These are phyloP conservation scores for Eremophila alpestris DNA, from an alignment of 2,797 vertebrate species.

Conservation along the genomic window DNA sequence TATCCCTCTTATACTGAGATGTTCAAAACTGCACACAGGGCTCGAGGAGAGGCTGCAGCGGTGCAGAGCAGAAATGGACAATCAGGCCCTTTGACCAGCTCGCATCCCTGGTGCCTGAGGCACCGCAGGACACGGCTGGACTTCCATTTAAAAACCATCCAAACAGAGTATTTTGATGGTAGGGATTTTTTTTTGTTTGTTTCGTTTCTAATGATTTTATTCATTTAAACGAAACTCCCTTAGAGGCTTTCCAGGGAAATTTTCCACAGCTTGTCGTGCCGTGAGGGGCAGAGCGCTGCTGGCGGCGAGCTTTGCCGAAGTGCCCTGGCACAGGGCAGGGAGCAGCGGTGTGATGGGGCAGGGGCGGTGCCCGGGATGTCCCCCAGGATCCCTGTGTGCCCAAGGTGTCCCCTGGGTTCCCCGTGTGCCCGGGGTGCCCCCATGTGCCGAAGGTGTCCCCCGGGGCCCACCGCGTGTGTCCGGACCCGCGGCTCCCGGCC, in stretches of 20 bases:
- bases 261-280: rapidly evolving
- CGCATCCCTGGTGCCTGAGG: background rate
- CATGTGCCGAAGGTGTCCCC: background rate
- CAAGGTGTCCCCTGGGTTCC: too few relatives aligned
- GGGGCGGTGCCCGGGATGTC: background rate
- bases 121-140: too few relatives aligned
- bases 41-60: background rate
- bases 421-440: too few relatives aligned
- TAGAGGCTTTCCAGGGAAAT: background rate
- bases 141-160: background rate
- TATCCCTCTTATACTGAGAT: rapidly evolving
- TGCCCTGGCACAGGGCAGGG: rapidly evolving
- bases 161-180: rapidly evolving
- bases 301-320: background rate
- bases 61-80: background rate
- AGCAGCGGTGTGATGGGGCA: rapidly evolving
- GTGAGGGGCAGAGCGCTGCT: rapidly evolving
- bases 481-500: background rate
- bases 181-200: rapidly evolving
- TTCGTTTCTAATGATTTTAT: background rate
- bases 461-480: background rate
- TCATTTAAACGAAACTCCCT: background rate
- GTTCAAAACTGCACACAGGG: background rate
- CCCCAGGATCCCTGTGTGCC: background rate
- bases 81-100: too few relatives aligned